Conservation (phyloP, 2,888 invertebrate species). For the Blera fallax region DNA sequence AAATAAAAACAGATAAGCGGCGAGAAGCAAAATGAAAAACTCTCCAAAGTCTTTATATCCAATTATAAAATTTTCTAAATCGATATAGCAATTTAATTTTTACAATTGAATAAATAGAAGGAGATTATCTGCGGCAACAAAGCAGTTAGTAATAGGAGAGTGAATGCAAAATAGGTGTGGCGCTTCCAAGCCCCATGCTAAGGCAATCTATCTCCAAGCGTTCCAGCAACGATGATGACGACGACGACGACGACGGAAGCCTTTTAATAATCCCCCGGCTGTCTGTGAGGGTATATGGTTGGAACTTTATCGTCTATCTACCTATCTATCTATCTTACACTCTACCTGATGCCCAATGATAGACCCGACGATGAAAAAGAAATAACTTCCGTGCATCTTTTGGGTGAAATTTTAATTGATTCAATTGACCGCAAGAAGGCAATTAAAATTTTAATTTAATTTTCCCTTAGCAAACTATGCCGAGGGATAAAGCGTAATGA, state of each 20-base stretch:
- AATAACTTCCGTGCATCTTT: conserved; percentile 24
- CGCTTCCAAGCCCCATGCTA: not conserved
- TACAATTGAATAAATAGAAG: conserved; percentile 66
- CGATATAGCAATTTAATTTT: conserved; percentile 70
- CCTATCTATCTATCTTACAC: conserved; percentile 28
- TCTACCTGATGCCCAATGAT: conserved; percentile 19
- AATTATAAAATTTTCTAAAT: conserved; percentile 67
- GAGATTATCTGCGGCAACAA: conserved; percentile 48
- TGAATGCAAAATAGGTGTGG: conserved; percentile 57
- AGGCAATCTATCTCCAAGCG: not conserved
- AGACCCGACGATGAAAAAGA: not conserved
- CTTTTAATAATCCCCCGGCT: conserved; percentile 13
- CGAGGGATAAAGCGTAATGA: not conserved
- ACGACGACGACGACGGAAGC: conserved; percentile 6
- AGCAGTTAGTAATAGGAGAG: not conserved
- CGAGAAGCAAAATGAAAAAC: conserved; percentile 16
- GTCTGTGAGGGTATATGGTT: not conserved
- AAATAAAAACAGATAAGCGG: not conserved
- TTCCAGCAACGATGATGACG: not conserved
- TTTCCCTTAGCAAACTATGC: not conserved
- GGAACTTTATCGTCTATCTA: conserved; percentile 7
- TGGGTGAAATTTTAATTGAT: conserved; percentile 64
- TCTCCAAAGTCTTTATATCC: conserved; percentile 64
- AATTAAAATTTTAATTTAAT: conserved; percentile 68
- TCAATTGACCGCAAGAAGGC: conserved; percentile 67